Base-by-base conservation (phyloP, 1,140 invertebrate genomes). In the Cecropterus lyciades region DNA sequence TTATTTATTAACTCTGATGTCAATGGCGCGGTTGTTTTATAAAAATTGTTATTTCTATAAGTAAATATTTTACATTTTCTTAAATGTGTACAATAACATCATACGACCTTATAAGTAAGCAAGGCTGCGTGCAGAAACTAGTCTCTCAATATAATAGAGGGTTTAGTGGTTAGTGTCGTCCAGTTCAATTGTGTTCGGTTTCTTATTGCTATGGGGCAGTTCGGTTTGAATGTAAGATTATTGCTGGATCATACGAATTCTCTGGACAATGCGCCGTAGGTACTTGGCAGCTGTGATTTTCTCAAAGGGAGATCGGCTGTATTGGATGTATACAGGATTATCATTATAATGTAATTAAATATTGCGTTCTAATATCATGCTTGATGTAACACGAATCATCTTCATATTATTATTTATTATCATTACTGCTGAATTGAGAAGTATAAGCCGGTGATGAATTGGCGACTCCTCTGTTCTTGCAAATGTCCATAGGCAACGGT, bases 121-220 rank as follows among this genome's bases (percentile, higher is more conserved):
- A 59, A 46, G 49, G 0, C 27, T n/a, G 13, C 33, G 27, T 14
- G 45, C 27, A n/a, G 30, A 0, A 42, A 11, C 15, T 60, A 60
- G 45, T 46, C 46, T n/a, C 82, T 84, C 85, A 69, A 85, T 85
- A 88, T 89, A 91, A 88, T 88, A 73, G 85, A 55, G 78, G 77
- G 75, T 81, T 84, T 77, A 73, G 75, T 62, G 70, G 68, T 64
- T 7, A 72, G 68, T 78, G 69, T 77, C 69, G 62, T 43, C 65
- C 66, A 53, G 74, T 82, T 79, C 82, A 80, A 85, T 91, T 87
- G 84, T 86, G 77, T 84, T 82, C 72, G 68, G 79, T 81, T 83
- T 83, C 84, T 84, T 87, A 87, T 87, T 87, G 85, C 65, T 46
- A 45, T 49, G 65, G 70, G 43, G n/a, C 24, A 56, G 52, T 67